Conservation (phyloP, 37 sponge, comb jelly and placozoan genomes). For the Spongilla lacustris region DNA sequence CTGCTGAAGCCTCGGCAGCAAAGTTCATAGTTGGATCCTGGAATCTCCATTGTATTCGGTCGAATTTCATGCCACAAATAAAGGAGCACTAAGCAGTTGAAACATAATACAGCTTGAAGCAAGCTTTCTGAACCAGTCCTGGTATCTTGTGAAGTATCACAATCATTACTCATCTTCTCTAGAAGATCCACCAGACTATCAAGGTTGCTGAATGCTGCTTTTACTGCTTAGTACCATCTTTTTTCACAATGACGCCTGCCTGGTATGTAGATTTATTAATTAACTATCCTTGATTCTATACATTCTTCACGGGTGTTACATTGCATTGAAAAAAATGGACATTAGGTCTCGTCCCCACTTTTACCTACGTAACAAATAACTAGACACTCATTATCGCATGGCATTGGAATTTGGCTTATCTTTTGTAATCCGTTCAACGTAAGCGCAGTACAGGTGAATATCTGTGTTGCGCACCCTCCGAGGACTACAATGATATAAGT, state of each 20-base stretch:
- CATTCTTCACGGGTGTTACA: background rate
- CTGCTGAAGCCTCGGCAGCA: background rate
- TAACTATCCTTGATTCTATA: background rate
- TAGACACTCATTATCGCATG: too few species aligned
- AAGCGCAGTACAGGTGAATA: too few species aligned
- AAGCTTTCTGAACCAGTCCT: background rate
- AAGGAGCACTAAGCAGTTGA: background rate
- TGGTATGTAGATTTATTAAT: too few species aligned
- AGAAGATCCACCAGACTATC: conserved; percentile 1
- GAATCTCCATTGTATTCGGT: background rate
- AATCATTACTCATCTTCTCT: background rate
- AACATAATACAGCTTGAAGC: background rate
- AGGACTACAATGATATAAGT: too few species aligned
- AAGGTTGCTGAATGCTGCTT: background rate
- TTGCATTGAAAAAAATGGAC: background rate
- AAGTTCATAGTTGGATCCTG: background rate
- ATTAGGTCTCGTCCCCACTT: too few species aligned
- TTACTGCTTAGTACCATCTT: background rate
- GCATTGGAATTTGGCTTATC: too few species aligned
- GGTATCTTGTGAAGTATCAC: background rate
- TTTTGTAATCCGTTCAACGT: too few species aligned
- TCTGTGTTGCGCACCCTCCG: too few species aligned
- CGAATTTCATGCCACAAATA: background rate
- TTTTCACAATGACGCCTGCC: background rate
- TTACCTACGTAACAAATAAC: too few species aligned